phyloP scores from a whole-genome alignment of 2,113 vertebrate species.

The Dromas ardeola region DNA sequence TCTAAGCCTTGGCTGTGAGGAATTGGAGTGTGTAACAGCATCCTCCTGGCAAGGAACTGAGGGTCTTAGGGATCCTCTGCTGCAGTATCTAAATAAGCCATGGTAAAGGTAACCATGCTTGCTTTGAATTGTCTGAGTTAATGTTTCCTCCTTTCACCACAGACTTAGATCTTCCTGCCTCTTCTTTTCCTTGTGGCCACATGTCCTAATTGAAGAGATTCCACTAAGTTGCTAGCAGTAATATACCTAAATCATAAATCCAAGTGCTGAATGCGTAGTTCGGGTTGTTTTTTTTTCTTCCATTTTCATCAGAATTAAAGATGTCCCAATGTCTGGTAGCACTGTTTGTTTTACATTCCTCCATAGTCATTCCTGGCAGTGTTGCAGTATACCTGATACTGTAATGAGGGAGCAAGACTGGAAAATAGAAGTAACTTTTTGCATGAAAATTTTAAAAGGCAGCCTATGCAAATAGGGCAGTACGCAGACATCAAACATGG shows the following conservation, averaged over 20 bases:
- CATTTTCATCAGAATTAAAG: neutral
- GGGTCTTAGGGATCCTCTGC: neutral
- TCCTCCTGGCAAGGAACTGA: neutral
- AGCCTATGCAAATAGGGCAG: neutral
- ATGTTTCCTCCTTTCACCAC: neutral
- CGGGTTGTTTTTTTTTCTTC: neutral
- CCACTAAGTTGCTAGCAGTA: neutral
- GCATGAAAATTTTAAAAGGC: neutral
- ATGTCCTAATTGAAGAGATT: neutral
- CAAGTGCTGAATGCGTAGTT: neutral
- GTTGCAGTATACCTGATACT: neutral
- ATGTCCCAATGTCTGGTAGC: neutral
- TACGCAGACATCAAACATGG: neutral
- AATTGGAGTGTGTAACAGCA: accelerated
- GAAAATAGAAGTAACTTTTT: neutral
- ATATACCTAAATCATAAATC: neutral
- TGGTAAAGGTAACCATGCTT: neutral
- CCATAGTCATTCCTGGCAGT: neutral
- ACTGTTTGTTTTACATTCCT: neutral
- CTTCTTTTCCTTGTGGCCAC: neutral
- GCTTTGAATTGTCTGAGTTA: neutral
- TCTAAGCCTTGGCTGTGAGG: neutral
- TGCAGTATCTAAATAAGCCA: neutral
- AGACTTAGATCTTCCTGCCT: neutral
- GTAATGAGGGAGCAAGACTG: neutral